Percentiles rank a stretch among this genome's conserved stretches.
These are phyloP conservation scores for Macrosteles quadrilineatus DNA, from an alignment of 1,140 invertebrate species.

Conservation along the genomic window DNA sequence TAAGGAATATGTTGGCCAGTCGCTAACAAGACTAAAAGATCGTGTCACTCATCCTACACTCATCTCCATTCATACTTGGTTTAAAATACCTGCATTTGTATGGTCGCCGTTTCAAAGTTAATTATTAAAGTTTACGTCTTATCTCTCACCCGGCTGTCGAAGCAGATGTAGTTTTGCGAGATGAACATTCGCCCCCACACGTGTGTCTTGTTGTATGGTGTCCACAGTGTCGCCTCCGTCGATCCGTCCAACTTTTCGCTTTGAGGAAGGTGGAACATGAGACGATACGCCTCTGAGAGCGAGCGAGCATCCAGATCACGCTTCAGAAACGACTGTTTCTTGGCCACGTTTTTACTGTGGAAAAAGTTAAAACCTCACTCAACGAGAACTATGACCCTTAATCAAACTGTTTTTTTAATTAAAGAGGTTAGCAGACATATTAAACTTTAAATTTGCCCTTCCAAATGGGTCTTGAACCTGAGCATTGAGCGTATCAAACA, in stretches of 20 bases:
- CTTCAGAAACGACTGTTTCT: slow-evolving; percentile 86
- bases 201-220: slow-evolving; percentile 92
- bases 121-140: too few species aligned
- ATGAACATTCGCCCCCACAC: slow-evolving; percentile 89
- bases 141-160: slow-evolving; percentile 83
- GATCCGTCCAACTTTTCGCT: slow-evolving; percentile 91
- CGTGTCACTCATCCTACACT: too few species aligned
- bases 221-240: slow-evolving; percentile 87
- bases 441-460: too few species aligned
- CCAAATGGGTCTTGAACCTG: too few species aligned
- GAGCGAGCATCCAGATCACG: slow-evolving; percentile 93
- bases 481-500: too few species aligned
- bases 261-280: slow-evolving; percentile 82
- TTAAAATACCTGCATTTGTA: too few species aligned
- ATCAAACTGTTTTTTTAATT: too few species aligned
- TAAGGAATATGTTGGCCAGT: too few species aligned
- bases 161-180: slow-evolving; percentile 95
- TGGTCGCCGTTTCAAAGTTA: too few species aligned
- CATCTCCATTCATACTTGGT: too few species aligned
- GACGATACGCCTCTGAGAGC: slow-evolving; percentile 83
- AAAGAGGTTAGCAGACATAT: slow-evolving; percentile 16
- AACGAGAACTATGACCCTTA: too few species aligned
- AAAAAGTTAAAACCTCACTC: slow-evolving; percentile 34
- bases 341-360: slow-evolving; percentile 76
- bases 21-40: too few species aligned